phyloP scores from a whole-genome alignment of 2,888 invertebrate genomes.

The Alloplasta piceator region DNA sequence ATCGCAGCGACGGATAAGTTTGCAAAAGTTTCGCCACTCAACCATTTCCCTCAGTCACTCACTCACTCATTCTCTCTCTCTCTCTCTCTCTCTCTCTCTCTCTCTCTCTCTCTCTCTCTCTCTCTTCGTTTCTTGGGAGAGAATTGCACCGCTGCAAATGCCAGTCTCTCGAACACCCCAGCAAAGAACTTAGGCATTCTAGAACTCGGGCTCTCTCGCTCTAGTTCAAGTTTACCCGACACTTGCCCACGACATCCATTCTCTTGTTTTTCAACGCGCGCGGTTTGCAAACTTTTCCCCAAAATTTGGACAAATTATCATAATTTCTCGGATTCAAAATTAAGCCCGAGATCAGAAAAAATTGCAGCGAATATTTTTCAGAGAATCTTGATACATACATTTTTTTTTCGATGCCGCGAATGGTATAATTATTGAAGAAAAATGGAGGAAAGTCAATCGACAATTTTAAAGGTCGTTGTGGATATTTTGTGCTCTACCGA shows the following conservation, averaged over 20 bases:
- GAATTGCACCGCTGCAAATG: conserved; percentile 54
- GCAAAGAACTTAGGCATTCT: conserved; percentile 49
- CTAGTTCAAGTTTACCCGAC: conserved; percentile 52
- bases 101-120: not conserved
- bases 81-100: not conserved
- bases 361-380: too few species aligned
- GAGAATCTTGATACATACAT: too few species aligned
- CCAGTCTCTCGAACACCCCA: conserved; percentile 28
- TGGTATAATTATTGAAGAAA: too few species aligned
- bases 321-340: too few species aligned
- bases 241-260: conserved; percentile 46
- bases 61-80: not conserved
- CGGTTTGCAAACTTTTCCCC: too few species aligned
- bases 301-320: too few species aligned
- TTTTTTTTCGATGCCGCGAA: too few species aligned
- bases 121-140: not conserved
- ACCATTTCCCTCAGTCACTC: conserved; percentile 1
- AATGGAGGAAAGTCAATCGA: too few species aligned
- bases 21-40: conserved; percentile 58
- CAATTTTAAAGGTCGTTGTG: too few species aligned
- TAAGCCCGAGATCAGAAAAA: too few species aligned
- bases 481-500: too few species aligned
- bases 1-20: conserved; percentile 58
- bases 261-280: not conserved
- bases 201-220: conserved; percentile 19